Evolutionary conservation across 2,888 invertebrate species (phyloP).

Genomic region (Vesta saturnalis): DNA sequence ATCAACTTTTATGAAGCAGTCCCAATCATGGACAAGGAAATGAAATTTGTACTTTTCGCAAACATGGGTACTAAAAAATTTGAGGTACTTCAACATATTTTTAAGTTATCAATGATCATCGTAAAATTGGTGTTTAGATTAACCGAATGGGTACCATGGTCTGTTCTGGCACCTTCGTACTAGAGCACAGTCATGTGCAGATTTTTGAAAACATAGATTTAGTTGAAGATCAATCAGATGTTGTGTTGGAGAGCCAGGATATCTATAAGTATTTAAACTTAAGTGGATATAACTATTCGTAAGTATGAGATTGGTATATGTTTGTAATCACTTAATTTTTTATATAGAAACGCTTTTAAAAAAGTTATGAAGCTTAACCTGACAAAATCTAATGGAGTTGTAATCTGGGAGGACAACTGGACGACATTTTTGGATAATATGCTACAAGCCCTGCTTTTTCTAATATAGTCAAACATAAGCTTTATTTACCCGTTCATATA

Average conservation of each 20-base stretch:
- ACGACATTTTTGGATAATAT: background rate
- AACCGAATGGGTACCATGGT: no score
- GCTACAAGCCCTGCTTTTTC: background rate
- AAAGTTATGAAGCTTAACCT: no score
- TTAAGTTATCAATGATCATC: no score
- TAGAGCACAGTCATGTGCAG: no score
- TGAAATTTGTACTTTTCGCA: background rate
- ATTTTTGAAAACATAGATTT: no score
- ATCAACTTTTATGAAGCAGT: background rate
- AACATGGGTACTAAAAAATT: background rate
- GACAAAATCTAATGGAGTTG: no score
- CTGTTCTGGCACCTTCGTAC: no score
- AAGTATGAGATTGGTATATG: background rate
- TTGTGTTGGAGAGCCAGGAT: no score
- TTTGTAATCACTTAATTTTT: background rate
- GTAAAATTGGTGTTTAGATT: no score
- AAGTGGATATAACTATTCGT: constrained; percentile 2
- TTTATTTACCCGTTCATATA: background rate
- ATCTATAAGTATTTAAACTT: background rate
- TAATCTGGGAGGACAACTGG: constrained; percentile 2
- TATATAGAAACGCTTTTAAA: no score
- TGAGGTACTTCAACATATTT: background rate
- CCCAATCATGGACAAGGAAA: background rate
- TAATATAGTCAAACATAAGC: background rate
- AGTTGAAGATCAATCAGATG: no score